Evolutionary conservation across 2,888 invertebrate species (phyloP).

Genomic region (Cephus pulcher): DNA sequence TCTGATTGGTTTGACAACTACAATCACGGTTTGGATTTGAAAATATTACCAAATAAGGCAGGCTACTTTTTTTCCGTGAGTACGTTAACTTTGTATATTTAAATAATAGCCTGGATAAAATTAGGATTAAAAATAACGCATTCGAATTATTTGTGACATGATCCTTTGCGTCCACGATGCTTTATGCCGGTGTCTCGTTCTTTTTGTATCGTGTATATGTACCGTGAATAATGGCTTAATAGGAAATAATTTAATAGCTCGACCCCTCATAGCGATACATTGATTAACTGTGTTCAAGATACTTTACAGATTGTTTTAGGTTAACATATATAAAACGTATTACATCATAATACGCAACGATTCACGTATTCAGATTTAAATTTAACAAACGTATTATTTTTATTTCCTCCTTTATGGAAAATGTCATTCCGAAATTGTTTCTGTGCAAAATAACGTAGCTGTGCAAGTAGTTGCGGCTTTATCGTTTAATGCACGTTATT

Average conservation of each 20-base stretch:
- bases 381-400: neutral
- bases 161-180: neutral
- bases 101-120: neutral
- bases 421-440: neutral
- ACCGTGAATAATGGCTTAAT: neutral
- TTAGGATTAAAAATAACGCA: neutral
- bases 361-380: neutral
- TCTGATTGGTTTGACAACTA: neutral
- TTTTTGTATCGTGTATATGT: neutral
- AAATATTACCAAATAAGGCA: neutral
- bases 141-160: neutral
- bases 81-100: neutral
- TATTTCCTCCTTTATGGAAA: neutral
- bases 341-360: neutral
- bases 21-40: neutral
- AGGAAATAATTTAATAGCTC: neutral
- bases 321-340: neutral
- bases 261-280: neutral
- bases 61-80: neutral
- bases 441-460: neutral
- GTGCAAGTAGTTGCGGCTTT: neutral
- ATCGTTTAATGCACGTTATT: neutral
- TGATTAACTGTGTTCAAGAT: neutral
- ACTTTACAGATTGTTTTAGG: neutral
- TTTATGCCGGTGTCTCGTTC: neutral